Percentiles rank a stretch among this genome's conserved stretches.
These are phyloP conservation scores for Autographa gamma DNA, from an alignment of 2,888 invertebrate species.

Conservation along the genomic window DNA sequence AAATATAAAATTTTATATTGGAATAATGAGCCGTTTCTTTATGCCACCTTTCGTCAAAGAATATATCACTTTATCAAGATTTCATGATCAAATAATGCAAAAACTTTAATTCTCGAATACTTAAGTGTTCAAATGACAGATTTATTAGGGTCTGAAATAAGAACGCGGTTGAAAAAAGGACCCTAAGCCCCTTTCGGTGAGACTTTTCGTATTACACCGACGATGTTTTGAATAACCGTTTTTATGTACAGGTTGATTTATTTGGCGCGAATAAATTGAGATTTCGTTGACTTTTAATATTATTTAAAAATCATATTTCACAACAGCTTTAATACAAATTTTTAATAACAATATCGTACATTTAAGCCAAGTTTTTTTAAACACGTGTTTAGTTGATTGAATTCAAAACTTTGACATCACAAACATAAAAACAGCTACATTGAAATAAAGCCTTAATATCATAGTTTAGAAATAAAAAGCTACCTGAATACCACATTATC, in stretches of 20 bases:
- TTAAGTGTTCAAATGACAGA: constrained; percentile 75
- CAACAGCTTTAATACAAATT: background rate
- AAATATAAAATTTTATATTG: constrained; percentile 34
- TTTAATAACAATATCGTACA: background rate
- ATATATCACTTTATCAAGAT: constrained; percentile 71
- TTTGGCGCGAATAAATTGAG: constrained; percentile 45
- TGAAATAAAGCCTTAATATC: background rate
- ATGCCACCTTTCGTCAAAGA: constrained; percentile 59
- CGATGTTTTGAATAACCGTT: constrained; percentile 66
- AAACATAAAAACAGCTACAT: background rate
- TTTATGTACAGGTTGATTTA: constrained; percentile 70
- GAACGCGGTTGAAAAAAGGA: constrained; percentile 67
- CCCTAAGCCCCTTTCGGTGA: constrained; percentile 66
- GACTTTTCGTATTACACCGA: constrained; percentile 73
- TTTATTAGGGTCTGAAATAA: constrained; percentile 78
- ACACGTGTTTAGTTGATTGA: background rate
- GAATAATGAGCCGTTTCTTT: constrained; percentile 56
- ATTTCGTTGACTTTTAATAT: constrained; percentile 41
- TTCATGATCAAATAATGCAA: constrained; percentile 71
- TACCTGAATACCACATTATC: constrained; percentile 53
- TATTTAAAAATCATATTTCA: constrained; percentile 16
- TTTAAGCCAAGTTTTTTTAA: background rate
- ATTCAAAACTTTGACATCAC: background rate
- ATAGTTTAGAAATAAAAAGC: constrained; percentile 1
- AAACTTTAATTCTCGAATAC: constrained; percentile 69